Evolutionary conservation across 1,140 invertebrate species (phyloP).

Genomic region (Agrypnia vestita): DNA sequence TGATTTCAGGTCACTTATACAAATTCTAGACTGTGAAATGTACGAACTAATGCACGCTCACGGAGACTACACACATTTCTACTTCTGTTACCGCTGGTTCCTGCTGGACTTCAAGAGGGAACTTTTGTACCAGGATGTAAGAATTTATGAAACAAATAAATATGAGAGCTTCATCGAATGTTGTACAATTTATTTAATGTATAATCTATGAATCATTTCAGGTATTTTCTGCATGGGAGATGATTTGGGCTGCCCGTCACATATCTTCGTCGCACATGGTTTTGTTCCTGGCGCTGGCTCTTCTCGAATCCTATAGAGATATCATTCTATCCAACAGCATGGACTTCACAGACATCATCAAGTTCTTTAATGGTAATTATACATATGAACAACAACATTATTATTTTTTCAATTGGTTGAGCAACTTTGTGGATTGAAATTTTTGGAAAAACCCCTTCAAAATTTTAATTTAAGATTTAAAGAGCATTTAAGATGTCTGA

Average conservation of each 20-base stretch:
- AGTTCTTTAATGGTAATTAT: conserved; percentile 94
- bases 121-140: conserved; percentile 91
- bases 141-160: conserved; percentile 36
- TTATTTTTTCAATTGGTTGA: background rate
- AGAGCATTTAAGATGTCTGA: no score
- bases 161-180: background rate
- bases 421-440: background rate
- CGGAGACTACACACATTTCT: conserved; percentile 97
- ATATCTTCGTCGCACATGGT: conserved; percentile 92
- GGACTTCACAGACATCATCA: conserved; percentile 98
- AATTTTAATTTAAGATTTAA: no score
- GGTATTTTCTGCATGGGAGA: conserved; percentile 95
- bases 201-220: conserved; percentile 50
- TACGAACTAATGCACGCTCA: conserved; percentile 96
- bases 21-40: conserved; percentile 94
- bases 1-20: conserved; percentile 78
- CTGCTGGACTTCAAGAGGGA: conserved; percentile 85
- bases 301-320: conserved; percentile 94
- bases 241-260: conserved; percentile 94
- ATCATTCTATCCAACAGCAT: conserved; percentile 95
- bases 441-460: no score
- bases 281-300: conserved; percentile 91
- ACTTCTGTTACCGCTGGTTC: conserved; percentile 97
- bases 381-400: background rate
- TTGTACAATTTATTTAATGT: background rate